Evolutionary conservation across 1,140 invertebrate genomes (phyloP).

Genomic region (Hetaerina americana): DNA sequence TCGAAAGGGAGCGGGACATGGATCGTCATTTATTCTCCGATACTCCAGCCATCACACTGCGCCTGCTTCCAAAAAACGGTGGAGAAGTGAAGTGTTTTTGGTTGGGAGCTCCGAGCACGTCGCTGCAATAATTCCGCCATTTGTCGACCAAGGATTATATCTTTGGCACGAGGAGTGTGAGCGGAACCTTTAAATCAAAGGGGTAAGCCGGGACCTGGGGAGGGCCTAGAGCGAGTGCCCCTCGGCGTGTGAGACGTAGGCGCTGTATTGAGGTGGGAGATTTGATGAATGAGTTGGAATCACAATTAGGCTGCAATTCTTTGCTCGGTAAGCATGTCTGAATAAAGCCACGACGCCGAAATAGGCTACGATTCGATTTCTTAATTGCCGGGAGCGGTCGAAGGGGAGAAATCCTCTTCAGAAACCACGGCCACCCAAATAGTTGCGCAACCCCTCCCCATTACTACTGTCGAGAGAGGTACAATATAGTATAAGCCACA

Average conservation of each 20-base stretch:
- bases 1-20: too few relatives aligned
- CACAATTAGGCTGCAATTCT: not conserved
- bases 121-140: not conserved
- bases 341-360: not conserved
- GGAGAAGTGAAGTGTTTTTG: not conserved
- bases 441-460: not conserved
- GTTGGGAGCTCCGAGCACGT: not conserved
- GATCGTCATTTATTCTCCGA: too few relatives aligned
- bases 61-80: not conserved
- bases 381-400: not conserved
- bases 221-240: too few relatives aligned
- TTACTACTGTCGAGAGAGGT: too few relatives aligned
- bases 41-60: not conserved
- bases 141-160: not conserved
- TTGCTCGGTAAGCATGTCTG: not conserved
- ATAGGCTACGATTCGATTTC: not conserved
- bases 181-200: not conserved
- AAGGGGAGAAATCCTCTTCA: not conserved
- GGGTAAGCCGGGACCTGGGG: too few relatives aligned
- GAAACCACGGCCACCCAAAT: not conserved
- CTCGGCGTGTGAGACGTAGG: too few relatives aligned
- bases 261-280: too few relatives aligned
- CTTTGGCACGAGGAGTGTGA: not conserved
- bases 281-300: not conserved
- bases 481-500: too few relatives aligned